phyloP scores from a whole-genome alignment of 2,113 vertebrate species.

The Myotis lucifugus region DNA sequence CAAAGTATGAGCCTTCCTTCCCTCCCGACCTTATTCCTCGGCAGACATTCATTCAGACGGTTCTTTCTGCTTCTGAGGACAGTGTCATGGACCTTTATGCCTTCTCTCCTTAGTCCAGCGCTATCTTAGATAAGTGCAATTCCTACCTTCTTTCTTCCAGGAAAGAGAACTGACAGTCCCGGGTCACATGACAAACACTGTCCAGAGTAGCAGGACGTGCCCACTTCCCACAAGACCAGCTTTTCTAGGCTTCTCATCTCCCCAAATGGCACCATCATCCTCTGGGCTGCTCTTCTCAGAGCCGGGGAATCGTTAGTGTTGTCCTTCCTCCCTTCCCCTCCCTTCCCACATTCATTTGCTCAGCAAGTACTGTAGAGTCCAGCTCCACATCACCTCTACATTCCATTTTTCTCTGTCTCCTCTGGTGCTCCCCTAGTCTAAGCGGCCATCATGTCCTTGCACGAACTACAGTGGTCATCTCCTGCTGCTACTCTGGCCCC shows the following conservation, averaged over 20 bases:
- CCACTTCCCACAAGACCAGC: neutral
- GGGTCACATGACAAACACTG: neutral
- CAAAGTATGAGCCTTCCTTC: neutral
- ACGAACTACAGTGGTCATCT: neutral
- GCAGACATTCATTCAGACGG: neutral
- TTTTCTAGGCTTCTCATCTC: neutral
- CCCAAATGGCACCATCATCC: neutral
- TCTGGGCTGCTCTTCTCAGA: neutral
- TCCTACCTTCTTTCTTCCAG: neutral
- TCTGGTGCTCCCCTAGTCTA: neutral
- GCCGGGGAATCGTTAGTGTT: neutral
- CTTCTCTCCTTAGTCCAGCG: constrained; percentile 21
- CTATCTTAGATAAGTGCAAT: neutral
- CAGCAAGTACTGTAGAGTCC: neutral
- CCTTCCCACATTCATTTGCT: neutral
- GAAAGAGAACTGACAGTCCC: constrained; percentile 11
- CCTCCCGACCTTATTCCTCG: neutral
- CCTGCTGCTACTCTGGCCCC: neutral
- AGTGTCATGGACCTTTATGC: neutral
- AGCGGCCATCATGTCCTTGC: neutral
- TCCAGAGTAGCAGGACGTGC: constrained; percentile 25
- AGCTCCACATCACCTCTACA: neutral
- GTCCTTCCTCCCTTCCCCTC: neutral
- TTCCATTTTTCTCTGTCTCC: constrained; percentile 46
- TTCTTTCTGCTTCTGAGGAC: neutral